These are phyloP conservation scores for Ophion obscuratus DNA, from an alignment of 2,888 invertebrate species.

Conservation along the genomic window DNA sequence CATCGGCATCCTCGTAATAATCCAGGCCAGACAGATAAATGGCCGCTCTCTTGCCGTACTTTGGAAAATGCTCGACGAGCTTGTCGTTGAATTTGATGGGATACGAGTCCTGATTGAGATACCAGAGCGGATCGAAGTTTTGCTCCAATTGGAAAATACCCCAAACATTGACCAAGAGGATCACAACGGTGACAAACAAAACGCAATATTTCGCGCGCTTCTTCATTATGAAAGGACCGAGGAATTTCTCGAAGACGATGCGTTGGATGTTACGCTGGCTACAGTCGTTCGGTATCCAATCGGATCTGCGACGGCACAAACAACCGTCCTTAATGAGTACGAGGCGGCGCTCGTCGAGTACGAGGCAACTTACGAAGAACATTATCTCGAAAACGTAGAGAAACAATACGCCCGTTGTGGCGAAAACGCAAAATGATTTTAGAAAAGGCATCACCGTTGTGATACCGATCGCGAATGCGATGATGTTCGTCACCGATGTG, in stretches of 20 bases:
- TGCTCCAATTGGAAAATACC: conserved; percentile 80
- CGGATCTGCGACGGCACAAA: conserved; percentile 74
- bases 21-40: conserved; percentile 81
- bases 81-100: conserved; percentile 80
- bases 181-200: conserved; percentile 77
- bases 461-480: conserved; percentile 85
- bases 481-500: conserved; percentile 85
- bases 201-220: conserved; percentile 81
- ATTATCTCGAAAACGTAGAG: conserved; percentile 84
- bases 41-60: conserved; percentile 79
- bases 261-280: conserved; percentile 82
- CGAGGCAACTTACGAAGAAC: conserved; percentile 85
- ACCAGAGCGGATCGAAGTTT: conserved; percentile 83
- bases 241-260: conserved; percentile 81
- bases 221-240: conserved; percentile 82
- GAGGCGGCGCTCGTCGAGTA: conserved; percentile 83
- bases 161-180: conserved; percentile 81
- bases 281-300: conserved; percentile 83
- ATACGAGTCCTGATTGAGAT: conserved; percentile 82
- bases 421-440: conserved; percentile 85
- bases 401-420: conserved; percentile 84
- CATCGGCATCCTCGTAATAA: conserved; percentile 79
- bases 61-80: conserved; percentile 80
- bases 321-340: conserved; percentile 80
- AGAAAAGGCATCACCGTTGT: conserved; percentile 85